A percentile compares a stretch with the other conserved stretches of the same genome.
These are phyloP conservation scores for Latrodectus hesperus DNA, from an alignment of 2,888 invertebrate species.

Conservation along the genomic window DNA sequence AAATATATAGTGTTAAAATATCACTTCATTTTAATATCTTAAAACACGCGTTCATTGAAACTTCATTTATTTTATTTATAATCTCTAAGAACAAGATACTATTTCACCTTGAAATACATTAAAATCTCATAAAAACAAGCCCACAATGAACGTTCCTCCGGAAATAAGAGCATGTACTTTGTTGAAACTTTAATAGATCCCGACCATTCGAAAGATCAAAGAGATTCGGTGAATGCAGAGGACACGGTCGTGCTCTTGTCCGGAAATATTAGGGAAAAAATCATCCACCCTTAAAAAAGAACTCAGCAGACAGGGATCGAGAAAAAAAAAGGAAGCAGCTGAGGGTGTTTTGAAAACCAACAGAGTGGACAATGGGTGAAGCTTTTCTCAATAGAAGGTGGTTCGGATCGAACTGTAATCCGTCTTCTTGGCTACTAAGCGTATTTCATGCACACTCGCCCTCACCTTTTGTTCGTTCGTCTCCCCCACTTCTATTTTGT, in stretches of 20 bases:
- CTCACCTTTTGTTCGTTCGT: conserved; percentile 45
- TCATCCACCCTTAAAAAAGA: not conserved
- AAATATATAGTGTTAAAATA: too few relatives aligned
- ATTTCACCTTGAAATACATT: not conserved
- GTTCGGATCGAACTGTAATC: conserved; percentile 58
- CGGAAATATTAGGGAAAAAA: conserved; percentile 1
- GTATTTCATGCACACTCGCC: conserved; percentile 61
- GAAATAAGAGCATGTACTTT: not conserved
- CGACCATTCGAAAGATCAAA: conserved; percentile 22
- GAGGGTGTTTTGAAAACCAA: conserved; percentile 62
- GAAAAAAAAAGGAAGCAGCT: conserved; percentile 16
- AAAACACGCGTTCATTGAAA: too few relatives aligned
- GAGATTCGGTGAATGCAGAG: conserved; percentile 21
- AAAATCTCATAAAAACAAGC: not conserved
- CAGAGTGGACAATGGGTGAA: conserved; percentile 65
- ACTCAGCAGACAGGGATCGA: not conserved
- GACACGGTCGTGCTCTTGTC: conserved; percentile 3
- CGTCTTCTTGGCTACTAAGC: conserved; percentile 64
- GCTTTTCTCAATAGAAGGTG: conserved; percentile 31
- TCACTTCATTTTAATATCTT: too few relatives aligned
- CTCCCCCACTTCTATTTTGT: not conserved
- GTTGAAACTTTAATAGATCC: not conserved
- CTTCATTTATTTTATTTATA: not conserved
- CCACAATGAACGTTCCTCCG: not conserved
- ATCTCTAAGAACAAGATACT: not conserved